Evolutionary conservation across 2,113 vertebrate genomes (phyloP).

Genomic region (Menidia beryllina): DNA sequence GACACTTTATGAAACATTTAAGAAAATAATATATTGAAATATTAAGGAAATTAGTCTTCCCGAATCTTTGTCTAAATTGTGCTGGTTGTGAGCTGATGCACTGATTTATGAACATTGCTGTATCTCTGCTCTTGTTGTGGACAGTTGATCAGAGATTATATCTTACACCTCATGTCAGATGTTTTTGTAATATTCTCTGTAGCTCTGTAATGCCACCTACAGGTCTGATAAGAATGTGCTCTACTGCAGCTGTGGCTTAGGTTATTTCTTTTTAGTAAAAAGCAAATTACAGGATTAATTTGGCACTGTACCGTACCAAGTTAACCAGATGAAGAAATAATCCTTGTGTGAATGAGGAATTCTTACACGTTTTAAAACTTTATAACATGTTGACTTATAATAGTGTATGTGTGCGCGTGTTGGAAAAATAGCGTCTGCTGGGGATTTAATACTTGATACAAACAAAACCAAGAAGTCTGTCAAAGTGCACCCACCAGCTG

Average conservation of each 20-base stretch:
- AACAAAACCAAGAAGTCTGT: constrained; percentile 27
- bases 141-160: not conserved
- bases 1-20: too few species aligned
- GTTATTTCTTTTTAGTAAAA: too few species aligned
- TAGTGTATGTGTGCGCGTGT: not conserved
- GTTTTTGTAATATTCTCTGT: not conserved
- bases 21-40: too few species aligned
- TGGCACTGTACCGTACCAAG: not conserved
- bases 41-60: too few species aligned
- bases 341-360: not conserved
- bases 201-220: not conserved
- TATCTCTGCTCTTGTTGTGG: not conserved
- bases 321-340: too few species aligned
- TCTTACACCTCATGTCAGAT: not conserved
- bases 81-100: too few species aligned
- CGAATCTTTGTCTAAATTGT: too few species aligned
- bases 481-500: constrained; percentile 27
- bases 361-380: not conserved
- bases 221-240: too few species aligned
- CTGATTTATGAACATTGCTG: too few species aligned
- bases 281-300: not conserved
- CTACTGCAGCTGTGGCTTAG: too few species aligned
- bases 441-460: constrained; percentile 6
- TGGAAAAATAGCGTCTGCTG: not conserved
- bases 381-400: not conserved